Conservation (phyloP, 2,113 vertebrate genomes). For the Oceanodroma tethys region DNA sequence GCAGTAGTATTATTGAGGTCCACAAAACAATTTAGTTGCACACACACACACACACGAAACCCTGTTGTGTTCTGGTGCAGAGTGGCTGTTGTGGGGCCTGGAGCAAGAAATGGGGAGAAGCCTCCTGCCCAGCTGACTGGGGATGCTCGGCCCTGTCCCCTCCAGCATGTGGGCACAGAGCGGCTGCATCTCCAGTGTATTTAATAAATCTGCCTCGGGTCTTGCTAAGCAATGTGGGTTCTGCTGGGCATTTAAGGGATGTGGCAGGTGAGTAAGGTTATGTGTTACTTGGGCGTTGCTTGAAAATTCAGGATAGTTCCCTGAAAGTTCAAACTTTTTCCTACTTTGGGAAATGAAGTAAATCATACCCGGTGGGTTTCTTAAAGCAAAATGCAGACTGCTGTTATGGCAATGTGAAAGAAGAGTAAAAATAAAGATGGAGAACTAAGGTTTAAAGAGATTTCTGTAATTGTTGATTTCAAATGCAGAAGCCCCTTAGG, state of each 20-base stretch:
- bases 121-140: background rate
- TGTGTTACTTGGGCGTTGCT: background rate
- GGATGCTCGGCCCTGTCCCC: background rate
- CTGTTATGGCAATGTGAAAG: background rate
- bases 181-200: background rate
- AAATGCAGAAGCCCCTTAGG: conserved; percentile 39
- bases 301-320: background rate
- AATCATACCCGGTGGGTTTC: conserved; percentile 2
- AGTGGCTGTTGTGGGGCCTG: background rate
- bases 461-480: conserved; percentile 12
- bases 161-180: background rate
- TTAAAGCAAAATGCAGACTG: conserved; percentile 28
- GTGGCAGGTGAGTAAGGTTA: background rate
- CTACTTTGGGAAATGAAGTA: background rate
- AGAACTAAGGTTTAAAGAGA: conserved; percentile 24
- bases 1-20: background rate
- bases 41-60: background rate
- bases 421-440: conserved; percentile 27
- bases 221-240: background rate
- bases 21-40: background rate
- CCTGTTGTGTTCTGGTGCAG: background rate
- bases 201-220: background rate
- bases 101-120: background rate
- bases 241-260: background rate
- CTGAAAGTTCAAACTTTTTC: background rate